A percentile compares a stretch with the other conserved stretches of the same genome.
phyloP scores from a whole-genome alignment of 1,140 invertebrate species.

The Nymphalis io region DNA sequence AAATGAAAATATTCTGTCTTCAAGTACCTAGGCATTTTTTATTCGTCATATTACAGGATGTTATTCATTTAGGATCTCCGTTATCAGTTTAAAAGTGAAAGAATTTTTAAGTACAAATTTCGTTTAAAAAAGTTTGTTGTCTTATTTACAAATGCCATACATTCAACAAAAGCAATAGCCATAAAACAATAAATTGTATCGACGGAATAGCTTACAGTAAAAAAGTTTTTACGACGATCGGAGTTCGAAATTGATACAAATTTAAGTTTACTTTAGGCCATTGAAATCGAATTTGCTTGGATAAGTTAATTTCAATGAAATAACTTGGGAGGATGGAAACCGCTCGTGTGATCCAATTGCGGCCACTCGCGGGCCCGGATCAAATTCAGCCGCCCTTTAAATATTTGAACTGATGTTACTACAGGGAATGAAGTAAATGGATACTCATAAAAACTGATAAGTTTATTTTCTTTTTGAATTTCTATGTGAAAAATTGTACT shows the following conservation, averaged over 20 bases:
- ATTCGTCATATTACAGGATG: too few species aligned
- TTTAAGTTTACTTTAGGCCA: constrained; percentile 67
- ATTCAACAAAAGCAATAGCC: neutral
- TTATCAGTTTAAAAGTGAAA: too few species aligned
- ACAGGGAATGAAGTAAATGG: constrained; percentile 36
- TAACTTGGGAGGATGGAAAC: constrained; percentile 55
- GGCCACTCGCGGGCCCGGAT: constrained; percentile 53
- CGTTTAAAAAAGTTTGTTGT: too few species aligned
- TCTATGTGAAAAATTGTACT: neutral
- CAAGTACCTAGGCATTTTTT: too few species aligned
- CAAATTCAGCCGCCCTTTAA: constrained; percentile 69
- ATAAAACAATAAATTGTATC: constrained; percentile 9
- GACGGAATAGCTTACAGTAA: constrained; percentile 12
- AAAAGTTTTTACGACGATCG: constrained; percentile 25
- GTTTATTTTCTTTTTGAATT: constrained; percentile 3
- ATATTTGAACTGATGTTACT: constrained; percentile 66
- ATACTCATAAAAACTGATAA: constrained; percentile 19
- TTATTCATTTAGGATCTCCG: too few species aligned
- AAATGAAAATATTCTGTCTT: too few species aligned
- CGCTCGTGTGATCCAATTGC: constrained; percentile 77
- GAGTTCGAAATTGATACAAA: constrained; percentile 56
- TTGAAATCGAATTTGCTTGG: constrained; percentile 70
- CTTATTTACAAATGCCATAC: too few species aligned
- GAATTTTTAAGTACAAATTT: too few species aligned
- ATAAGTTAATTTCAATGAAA: constrained; percentile 71